These are phyloP conservation scores for Ephydatia muelleri DNA, from an alignment of 37 sponge, comb jelly and placozoan species.

Conservation along the genomic window DNA sequence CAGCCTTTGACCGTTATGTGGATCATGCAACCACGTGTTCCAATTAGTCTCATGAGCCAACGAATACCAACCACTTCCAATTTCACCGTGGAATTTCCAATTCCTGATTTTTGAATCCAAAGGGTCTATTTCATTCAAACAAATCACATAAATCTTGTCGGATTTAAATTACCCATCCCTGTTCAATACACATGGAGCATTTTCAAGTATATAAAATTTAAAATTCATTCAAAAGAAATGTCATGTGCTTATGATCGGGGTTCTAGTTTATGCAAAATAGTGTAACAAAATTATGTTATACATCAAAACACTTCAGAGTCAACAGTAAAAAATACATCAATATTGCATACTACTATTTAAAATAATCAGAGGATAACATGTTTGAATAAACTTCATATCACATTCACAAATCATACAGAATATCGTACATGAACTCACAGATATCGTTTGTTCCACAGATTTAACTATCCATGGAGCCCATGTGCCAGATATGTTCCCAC, in stretches of 20 bases:
- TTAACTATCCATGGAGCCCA: slow-evolving; percentile 5
- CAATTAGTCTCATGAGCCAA: too few relatives aligned
- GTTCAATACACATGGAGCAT: not conserved
- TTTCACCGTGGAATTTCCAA: not conserved
- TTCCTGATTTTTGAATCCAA: not conserved
- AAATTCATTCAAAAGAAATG: not conserved
- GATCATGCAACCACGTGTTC: too few relatives aligned
- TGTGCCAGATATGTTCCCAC: slow-evolving; percentile 3
- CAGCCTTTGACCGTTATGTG: too few relatives aligned
- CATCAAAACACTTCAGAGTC: slow-evolving; percentile 1
- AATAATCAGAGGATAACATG: not conserved
- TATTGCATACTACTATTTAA: not conserved
- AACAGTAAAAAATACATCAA: not conserved
- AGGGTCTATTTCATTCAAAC: not conserved
- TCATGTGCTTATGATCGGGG: not conserved
- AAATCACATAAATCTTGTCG: not conserved
- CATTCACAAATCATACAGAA: not conserved
- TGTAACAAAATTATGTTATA: not conserved
- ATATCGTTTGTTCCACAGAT: not conserved
- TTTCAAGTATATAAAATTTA: not conserved
- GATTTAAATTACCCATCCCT: not conserved
- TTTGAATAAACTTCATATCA: not conserved
- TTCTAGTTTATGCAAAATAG: not conserved
- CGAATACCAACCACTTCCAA: not conserved
- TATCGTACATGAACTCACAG: not conserved